Conservation (phyloP, 2,113 vertebrate genomes). For the Alectura lathami region DNA sequence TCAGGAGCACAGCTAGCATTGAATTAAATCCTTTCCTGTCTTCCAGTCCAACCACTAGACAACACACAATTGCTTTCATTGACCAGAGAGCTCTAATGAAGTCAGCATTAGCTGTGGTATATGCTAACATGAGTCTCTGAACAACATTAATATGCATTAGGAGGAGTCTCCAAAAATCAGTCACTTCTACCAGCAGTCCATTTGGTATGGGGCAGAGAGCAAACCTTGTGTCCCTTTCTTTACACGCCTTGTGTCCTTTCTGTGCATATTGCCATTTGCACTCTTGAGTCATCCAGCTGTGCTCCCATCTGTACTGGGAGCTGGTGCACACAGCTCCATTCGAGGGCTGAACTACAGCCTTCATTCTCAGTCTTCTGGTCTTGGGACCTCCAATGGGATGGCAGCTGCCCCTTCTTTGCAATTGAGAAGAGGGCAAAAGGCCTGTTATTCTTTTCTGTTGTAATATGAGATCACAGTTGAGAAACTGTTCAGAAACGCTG, state of each 20-base stretch:
- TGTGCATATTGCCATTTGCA: not conserved
- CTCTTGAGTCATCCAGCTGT: not conserved
- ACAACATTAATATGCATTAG: not conserved
- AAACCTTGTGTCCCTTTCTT: not conserved
- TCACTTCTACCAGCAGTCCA: not conserved
- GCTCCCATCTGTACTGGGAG: not conserved
- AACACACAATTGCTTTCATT: conserved; percentile 4
- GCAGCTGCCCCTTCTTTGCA: not conserved
- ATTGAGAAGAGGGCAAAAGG: not conserved
- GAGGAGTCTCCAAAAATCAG: not conserved
- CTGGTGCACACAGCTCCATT: not conserved
- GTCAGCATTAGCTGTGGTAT: not conserved
- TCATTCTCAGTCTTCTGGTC: accelerated
- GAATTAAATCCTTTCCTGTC: conserved; percentile 53
- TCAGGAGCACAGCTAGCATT: conserved; percentile 52
- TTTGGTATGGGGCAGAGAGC: not conserved
- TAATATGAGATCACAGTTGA: not conserved
- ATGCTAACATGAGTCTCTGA: not conserved
- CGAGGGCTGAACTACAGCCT: not conserved
- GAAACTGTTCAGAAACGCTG: not conserved
- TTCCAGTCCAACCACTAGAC: conserved; percentile 39
- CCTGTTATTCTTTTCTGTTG: not conserved
- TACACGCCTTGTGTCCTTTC: not conserved
- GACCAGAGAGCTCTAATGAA: conserved; percentile 38
- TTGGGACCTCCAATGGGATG: not conserved